These are phyloP conservation scores for Epinotia nisella DNA, from an alignment of 2,888 invertebrate species.

Conservation along the genomic window DNA sequence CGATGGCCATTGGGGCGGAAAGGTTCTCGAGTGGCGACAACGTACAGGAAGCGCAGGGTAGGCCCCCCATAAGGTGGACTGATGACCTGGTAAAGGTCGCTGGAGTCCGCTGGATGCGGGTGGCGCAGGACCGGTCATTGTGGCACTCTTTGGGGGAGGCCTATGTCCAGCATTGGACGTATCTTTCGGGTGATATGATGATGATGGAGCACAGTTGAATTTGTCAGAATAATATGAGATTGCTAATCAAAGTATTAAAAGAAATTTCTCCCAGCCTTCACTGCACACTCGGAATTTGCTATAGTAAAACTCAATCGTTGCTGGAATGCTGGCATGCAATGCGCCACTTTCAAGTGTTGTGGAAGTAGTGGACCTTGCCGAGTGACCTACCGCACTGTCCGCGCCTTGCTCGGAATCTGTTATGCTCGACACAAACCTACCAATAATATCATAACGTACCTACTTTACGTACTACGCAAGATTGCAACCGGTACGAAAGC, in stretches of 20 bases:
- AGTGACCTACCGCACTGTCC: constrained; percentile 38
- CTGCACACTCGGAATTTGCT: constrained; percentile 34
- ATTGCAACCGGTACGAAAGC: constrained; percentile 44
- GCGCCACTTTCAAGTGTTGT: constrained; percentile 67
- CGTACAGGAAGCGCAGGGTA: too few relatives aligned
- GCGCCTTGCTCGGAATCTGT: constrained; percentile 32
- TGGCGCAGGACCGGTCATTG: too few relatives aligned
- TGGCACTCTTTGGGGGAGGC: too few relatives aligned
- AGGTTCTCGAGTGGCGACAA: too few relatives aligned
- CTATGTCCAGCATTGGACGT: too few relatives aligned
- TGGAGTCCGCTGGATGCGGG: too few relatives aligned
- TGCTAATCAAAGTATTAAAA: background rate
- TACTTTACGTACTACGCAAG: constrained; percentile 32
- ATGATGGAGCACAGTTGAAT: background rate
- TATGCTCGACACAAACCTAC: constrained; percentile 37
- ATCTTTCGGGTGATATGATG: too few relatives aligned
- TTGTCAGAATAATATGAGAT: background rate
- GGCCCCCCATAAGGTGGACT: too few relatives aligned
- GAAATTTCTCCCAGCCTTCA: constrained; percentile 8
- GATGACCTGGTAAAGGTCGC: too few relatives aligned
- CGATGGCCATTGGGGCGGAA: too few relatives aligned
- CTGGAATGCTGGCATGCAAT: constrained; percentile 61
- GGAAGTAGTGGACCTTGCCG: constrained; percentile 60
- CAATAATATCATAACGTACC: constrained; percentile 41
- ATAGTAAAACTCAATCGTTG: constrained; percentile 50